These are phyloP conservation scores for Bactericera cockerelli DNA, from an alignment of 1,140 invertebrate species.

Conservation along the genomic window DNA sequence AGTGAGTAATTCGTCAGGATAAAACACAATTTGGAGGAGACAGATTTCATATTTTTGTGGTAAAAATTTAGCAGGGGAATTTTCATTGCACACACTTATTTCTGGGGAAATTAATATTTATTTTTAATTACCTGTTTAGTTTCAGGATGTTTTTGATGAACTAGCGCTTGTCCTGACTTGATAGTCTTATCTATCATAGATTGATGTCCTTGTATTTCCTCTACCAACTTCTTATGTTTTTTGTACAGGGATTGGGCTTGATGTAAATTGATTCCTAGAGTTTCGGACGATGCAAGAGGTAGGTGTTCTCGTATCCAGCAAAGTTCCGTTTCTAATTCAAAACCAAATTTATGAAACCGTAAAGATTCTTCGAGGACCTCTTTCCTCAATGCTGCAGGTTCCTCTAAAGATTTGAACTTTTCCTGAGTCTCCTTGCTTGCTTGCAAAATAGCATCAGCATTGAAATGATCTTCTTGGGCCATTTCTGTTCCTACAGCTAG, in stretches of 20 bases:
- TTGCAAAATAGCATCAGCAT: slow-evolving; percentile 67
- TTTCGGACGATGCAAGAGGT: slow-evolving; percentile 58
- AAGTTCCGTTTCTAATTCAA: slow-evolving; percentile 82
- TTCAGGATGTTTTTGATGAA: slow-evolving; percentile 59
- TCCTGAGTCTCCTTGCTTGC: slow-evolving; percentile 58
- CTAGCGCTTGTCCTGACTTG: slow-evolving; percentile 49
- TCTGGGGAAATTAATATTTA: too few species aligned
- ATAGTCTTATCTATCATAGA: slow-evolving; percentile 67
- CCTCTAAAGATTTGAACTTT: slow-evolving; percentile 45
- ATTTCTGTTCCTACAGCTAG: slow-evolving; percentile 69
- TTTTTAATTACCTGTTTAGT: slow-evolving; percentile 50
- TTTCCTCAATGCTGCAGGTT: slow-evolving; percentile 47
- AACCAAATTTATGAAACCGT: slow-evolving; percentile 83
- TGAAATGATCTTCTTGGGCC: slow-evolving; percentile 85
- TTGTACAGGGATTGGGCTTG: slow-evolving; percentile 84
- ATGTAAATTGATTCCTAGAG: slow-evolving; percentile 63
- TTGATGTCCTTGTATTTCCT: slow-evolving; percentile 67
- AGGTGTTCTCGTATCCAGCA: slow-evolving; percentile 91
- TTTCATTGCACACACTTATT: too few species aligned
- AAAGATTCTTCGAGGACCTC: slow-evolving; percentile 67
- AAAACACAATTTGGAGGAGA: too few species aligned
- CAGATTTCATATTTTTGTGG: too few species aligned
- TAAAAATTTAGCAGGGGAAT: too few species aligned
- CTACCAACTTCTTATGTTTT: slow-evolving; percentile 82
- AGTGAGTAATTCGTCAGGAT: too few species aligned